Conservation (phyloP, 2,113 vertebrate genomes). For the Cephalopterus ornatus region DNA sequence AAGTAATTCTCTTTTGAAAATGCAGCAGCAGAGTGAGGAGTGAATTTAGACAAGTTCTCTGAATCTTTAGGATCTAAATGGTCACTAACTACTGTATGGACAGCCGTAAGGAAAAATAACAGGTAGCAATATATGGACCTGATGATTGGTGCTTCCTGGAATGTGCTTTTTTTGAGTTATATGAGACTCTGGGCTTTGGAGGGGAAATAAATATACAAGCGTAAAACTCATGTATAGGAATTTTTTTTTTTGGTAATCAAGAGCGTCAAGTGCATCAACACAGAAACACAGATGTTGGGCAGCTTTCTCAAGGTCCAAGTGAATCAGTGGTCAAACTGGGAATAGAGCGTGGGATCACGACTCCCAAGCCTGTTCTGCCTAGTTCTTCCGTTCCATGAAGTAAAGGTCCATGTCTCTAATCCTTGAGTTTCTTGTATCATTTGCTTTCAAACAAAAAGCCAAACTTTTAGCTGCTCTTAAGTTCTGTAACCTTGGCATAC, state of each 20-base stretch:
- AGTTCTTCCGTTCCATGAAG: background rate
- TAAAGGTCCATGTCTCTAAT: background rate
- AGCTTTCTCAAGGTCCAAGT: background rate
- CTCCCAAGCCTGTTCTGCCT: background rate
- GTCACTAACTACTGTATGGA: background rate
- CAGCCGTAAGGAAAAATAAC: background rate
- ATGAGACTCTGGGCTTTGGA: background rate
- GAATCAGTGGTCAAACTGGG: background rate
- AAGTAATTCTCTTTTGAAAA: constrained; percentile 6
- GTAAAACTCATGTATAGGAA: background rate
- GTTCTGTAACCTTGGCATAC: background rate
- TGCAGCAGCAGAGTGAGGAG: background rate
- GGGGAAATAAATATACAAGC: background rate
- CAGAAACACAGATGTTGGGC: background rate
- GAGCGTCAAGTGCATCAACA: background rate
- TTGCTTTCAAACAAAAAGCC: background rate
- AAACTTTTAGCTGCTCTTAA: background rate
- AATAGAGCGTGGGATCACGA: background rate
- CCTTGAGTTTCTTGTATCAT: background rate
- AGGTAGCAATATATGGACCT: background rate
- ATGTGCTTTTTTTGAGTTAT: background rate
- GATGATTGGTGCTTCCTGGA: background rate
- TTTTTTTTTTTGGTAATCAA: background rate
- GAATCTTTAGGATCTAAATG: background rate
- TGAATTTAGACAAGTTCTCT: background rate